Evolutionary conservation across 2,113 vertebrate genomes (phyloP), one percentile per base, ranked within the genome.

Genomic region (Oncorhynchus tshawytscha): DNA sequence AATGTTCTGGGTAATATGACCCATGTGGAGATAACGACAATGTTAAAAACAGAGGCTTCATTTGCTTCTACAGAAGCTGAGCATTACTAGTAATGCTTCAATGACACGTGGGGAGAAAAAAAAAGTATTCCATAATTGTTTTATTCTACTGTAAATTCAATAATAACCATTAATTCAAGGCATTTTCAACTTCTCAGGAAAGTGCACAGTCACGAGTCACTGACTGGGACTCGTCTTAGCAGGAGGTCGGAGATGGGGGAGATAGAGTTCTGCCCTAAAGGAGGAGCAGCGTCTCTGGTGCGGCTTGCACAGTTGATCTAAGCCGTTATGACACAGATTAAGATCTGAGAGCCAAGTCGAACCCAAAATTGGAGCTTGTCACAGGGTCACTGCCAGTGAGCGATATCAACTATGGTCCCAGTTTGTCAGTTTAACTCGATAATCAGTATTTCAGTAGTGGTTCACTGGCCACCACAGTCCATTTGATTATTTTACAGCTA

Each of bases 361-460:
- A 22, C 62, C 51, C 16, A 22, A 75, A 70, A 29, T 48, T 11
- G 8, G 69, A 68, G 51, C 31, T 15, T 70, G 54, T 66, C 45
- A 76, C 60, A 69, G 54, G 24, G 27, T 3, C 70, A 11, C 67
- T n/a, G n/a, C 24, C 31, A 60, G 66, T 49, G 66, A 70, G 45
- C 3, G 59, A 71, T 71, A 74, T 72, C 51, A 65, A 54, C 48
- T 59, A n/a, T 62, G 34, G 18, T 5, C 18, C 68, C 31, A 45
- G 57, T 81, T 72, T 27, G 25, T 81, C 68, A 72, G 11, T 51
- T 77, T 77, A 80, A 78, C 72, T 73, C 69, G 15, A 20, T 18
- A 69, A 79, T 82, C 69, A 80, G 69, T 70, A 73, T 72, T 70
- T 75, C 9, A 69, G 24, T 22, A 75, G 77, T n/a, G 68, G 74